Conservation (phyloP, 2,113 vertebrate genomes). For the Plotosus lineatus region DNA sequence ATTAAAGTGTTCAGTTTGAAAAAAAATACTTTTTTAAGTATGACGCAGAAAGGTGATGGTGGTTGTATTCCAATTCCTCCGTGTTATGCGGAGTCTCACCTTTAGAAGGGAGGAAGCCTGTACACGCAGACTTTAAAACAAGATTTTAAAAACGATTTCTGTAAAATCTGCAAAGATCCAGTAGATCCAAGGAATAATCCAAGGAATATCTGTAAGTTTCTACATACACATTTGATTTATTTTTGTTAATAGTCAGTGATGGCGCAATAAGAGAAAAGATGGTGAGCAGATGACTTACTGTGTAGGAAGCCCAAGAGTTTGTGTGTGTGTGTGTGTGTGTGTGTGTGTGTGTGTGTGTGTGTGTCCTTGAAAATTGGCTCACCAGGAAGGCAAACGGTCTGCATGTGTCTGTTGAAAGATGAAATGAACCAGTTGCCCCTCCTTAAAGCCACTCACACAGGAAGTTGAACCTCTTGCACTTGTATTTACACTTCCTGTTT, state of each 20-base stretch:
- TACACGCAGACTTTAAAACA: not conserved
- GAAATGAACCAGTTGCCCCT: slow-evolving; percentile 17
- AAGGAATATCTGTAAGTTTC: not conserved
- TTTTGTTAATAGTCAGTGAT: not conserved
- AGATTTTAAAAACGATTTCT: not conserved
- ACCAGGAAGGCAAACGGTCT: not conserved
- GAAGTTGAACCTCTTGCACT: slow-evolving; percentile 34
- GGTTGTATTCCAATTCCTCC: not conserved
- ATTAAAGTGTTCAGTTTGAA: not conserved
- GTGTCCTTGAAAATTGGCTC: slow-evolving; percentile 10
- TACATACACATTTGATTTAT: not conserved
- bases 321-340: slow-evolving; percentile 16
- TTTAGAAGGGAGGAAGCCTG: not conserved
- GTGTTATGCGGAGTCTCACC: not conserved
- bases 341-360: not conserved
- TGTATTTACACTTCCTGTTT: slow-evolving; percentile 43
- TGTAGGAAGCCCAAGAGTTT: not conserved
- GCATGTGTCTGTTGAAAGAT: slow-evolving; percentile 30
- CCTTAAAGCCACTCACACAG: slow-evolving; percentile 29
- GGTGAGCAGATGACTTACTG: slow-evolving; percentile 8
- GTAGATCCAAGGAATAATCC: too few relatives aligned
- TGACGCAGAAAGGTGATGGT: not conserved
- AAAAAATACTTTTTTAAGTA: not conserved
- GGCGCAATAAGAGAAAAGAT: not conserved
- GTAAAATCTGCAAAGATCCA: not conserved